Evolutionary conservation across 2,113 vertebrate species (phyloP), one percentile per base, ranked within the genome.

Genomic region (Lonchura striata): DNA sequence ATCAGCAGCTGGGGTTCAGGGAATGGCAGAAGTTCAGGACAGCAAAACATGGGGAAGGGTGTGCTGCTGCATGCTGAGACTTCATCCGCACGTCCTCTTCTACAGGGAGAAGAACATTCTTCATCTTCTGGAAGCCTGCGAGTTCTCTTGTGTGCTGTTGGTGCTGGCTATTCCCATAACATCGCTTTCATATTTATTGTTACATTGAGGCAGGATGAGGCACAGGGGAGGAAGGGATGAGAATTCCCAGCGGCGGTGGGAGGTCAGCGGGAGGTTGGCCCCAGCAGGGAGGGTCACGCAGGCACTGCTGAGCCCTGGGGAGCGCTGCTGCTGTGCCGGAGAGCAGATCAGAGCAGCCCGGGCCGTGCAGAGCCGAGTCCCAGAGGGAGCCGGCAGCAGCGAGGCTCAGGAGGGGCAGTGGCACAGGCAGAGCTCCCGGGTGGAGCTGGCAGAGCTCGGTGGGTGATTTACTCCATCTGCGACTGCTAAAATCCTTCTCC

Each of bases 321-420:
- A 41, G 39, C 50, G 56, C 65, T 53, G 82, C 65, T 53, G 82
- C 72, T 11, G 28, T 7, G 25, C 2, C 15, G 42, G 31, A 41
- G 14, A 54, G 9, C 46, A 4, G 22, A 50, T 2, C 6, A 0
- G 39, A 10, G 37, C 69, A 15, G 64, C 0, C 0, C 3, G 71
- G 50, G 85, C 78, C 69, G 35, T 27, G 72, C 60, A 7, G 57
- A 35, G 69, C 9, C 0, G 3, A 1, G 52, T 35, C 24, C 50
- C 37, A 0, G 35, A 10, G 19, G 0, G 33, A 18, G 1, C 6
- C 35, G 42, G 81, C 56, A 41, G 57, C 69, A 27, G 42, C 0
- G 6, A 8, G 78, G 72, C 50, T 52, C 66, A 0, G 53, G n/a
- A 53, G 74, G 74, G 50, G 4, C 49, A 7, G 49, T 5, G 79